A percentile compares a stretch with the other conserved stretches of the same genome.
Evolutionary conservation across 2,113 vertebrate genomes (phyloP).

Genomic region (Anoura caudifer): DNA sequence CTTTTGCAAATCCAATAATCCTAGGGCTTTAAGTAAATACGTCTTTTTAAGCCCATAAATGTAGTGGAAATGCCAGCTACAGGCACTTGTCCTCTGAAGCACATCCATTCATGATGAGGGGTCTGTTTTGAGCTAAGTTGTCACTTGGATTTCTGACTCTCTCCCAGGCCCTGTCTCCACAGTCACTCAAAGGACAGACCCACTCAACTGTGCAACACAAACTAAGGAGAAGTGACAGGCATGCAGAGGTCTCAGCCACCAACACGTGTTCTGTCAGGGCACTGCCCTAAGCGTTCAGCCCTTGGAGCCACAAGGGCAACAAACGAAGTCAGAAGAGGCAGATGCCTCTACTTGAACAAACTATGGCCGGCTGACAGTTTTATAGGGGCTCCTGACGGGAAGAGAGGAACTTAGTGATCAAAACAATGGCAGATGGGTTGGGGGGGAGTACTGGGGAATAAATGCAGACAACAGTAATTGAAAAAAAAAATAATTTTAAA

Average conservation of each 20-base stretch:
- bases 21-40: not conserved
- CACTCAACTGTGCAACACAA: constrained; percentile 48
- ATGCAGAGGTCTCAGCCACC: not conserved
- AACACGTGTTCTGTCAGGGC: not conserved
- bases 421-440: not conserved
- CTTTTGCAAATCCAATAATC: not conserved
- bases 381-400: not conserved
- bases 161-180: constrained; percentile 13
- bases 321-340: not conserved
- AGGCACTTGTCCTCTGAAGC: not conserved
- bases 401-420: not conserved
- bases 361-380: not conserved
- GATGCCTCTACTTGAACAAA: not conserved
- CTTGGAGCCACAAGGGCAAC: not conserved
- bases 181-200: constrained; percentile 36
- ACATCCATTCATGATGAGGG: not conserved
- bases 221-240: constrained; percentile 40
- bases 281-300: not conserved
- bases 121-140: constrained; percentile 24
- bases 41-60: not conserved
- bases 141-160: constrained; percentile 54
- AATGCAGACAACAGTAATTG: too few species aligned
- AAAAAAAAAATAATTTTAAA: too few species aligned
- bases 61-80: not conserved
- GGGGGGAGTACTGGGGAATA: too few species aligned